Conservation (phyloP, 2,797 vertebrate species). For the Acanthurus tractus region DNA sequence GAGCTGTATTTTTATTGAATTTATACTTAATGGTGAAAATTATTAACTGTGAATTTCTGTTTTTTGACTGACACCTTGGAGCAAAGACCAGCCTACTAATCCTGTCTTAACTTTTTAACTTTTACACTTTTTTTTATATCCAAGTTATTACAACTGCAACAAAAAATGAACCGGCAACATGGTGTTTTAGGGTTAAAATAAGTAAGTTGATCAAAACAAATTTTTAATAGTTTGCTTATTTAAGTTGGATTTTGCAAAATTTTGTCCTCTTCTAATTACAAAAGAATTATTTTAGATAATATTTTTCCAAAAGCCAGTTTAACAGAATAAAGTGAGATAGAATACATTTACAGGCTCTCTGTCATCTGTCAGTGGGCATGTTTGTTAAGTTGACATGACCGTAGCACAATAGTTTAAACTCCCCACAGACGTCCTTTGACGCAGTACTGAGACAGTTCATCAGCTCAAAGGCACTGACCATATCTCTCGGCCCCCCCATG, state of each 20-base stretch:
- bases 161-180: too few relatives aligned
- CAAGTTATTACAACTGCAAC: too few relatives aligned
- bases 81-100: too few relatives aligned
- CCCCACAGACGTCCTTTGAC: constrained; percentile 22
- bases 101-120: too few relatives aligned
- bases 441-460: constrained; percentile 51
- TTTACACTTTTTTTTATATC: too few relatives aligned
- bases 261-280: background rate
- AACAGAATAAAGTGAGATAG: constrained; percentile 2
- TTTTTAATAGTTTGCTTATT: background rate
- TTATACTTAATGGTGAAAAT: too few relatives aligned
- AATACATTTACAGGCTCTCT: background rate
- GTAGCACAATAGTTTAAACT: constrained; percentile 13
- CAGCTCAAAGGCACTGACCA: constrained; percentile 49
- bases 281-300: too few relatives aligned
- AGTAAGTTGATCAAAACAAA: background rate
- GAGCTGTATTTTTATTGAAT: too few relatives aligned
- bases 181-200: background rate
- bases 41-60: too few relatives aligned
- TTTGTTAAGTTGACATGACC: constrained; percentile 18
- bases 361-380: constrained; percentile 9
- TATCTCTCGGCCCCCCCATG: constrained; percentile 37
- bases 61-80: too few relatives aligned
- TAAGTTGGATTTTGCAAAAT: background rate
- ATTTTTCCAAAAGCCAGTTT: background rate